Conservation (phyloP, 92 coral and sea anemone genomes). For the Bergia sp. region DNA sequence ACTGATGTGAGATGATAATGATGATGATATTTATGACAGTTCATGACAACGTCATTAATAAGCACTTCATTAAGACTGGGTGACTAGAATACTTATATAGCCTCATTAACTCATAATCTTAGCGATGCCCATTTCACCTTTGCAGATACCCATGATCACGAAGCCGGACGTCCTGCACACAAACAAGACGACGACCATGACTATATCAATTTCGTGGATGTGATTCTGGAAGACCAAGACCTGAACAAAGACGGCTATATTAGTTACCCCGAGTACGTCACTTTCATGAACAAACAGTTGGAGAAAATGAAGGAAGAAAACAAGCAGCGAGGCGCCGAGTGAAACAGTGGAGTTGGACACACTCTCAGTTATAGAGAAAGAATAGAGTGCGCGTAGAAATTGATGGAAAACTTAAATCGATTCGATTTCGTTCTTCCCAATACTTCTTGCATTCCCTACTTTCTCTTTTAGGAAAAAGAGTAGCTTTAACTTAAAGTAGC, state of each 20-base stretch:
- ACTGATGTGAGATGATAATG: background rate
- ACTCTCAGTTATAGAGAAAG: background rate
- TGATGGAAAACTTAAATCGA: too few relatives aligned
- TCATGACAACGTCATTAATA: too few relatives aligned
- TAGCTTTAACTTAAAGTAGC: too few relatives aligned
- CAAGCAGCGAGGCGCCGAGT: background rate
- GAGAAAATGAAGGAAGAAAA: constrained; percentile 44
- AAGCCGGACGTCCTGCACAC: background rate
- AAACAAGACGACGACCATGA: constrained; percentile 38
- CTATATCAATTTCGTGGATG: constrained; percentile 69
- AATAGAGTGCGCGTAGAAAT: too few relatives aligned
- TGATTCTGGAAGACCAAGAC: constrained; percentile 75
- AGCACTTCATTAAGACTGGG: too few relatives aligned
- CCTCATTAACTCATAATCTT: background rate
- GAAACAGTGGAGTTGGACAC: background rate
- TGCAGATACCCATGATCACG: background rate
- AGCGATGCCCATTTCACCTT: background rate
- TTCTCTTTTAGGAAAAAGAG: too few relatives aligned
- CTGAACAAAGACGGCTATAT: constrained; percentile 80
- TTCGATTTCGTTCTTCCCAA: too few relatives aligned
- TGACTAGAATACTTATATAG: too few relatives aligned
- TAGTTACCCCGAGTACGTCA: constrained; percentile 75
- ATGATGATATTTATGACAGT: background rate
- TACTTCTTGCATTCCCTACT: too few relatives aligned
- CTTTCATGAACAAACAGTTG: constrained; percentile 62